phyloP scores from a whole-genome alignment of 2,797 vertebrate genomes.

The Sebastes kiyomatsui region DNA sequence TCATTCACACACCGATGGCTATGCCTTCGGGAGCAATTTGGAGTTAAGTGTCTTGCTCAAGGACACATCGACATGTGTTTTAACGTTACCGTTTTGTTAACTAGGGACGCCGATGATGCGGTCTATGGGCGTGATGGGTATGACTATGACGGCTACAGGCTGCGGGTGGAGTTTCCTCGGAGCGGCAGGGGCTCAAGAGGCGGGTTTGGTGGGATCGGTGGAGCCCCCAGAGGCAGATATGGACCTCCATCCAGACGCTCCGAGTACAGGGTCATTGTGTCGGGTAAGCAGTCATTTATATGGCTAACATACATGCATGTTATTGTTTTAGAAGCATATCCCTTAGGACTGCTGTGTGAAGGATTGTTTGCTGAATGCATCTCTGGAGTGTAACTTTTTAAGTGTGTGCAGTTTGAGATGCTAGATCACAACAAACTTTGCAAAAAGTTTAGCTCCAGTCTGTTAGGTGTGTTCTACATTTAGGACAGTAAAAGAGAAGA shows the following conservation, averaged over 20 bases:
- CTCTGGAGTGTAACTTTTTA: neutral
- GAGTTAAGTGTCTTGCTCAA: no score
- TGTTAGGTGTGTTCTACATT: neutral
- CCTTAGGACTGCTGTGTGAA: neutral
- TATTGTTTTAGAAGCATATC: neutral
- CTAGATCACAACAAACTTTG: neutral
- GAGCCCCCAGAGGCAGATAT: conserved; percentile 86
- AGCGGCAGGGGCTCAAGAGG: conserved; percentile 83
- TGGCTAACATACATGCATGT: fast-evolving
- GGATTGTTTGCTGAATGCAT: no score
- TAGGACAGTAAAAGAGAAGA: no score
- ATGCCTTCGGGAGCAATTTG: no score
- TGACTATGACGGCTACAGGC: conserved; percentile 89
- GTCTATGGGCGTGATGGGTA: conserved; percentile 90
- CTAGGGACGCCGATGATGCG: conserved; percentile 89
- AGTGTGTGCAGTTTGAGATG: neutral
- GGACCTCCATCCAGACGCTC: conserved; percentile 92
- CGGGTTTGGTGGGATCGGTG: conserved; percentile 75
- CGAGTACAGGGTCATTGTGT: conserved; percentile 93
- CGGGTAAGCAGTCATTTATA: conserved; percentile 78
- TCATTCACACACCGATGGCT: no score
- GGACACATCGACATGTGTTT: no score
- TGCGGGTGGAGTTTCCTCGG: conserved; percentile 94
- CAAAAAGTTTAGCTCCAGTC: neutral
- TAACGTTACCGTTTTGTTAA: neutral